Percentiles rank a stretch among this genome's conserved stretches.
phyloP scores from a whole-genome alignment of 2,797 vertebrate species.

The Erpetoichthys calabaricus region DNA sequence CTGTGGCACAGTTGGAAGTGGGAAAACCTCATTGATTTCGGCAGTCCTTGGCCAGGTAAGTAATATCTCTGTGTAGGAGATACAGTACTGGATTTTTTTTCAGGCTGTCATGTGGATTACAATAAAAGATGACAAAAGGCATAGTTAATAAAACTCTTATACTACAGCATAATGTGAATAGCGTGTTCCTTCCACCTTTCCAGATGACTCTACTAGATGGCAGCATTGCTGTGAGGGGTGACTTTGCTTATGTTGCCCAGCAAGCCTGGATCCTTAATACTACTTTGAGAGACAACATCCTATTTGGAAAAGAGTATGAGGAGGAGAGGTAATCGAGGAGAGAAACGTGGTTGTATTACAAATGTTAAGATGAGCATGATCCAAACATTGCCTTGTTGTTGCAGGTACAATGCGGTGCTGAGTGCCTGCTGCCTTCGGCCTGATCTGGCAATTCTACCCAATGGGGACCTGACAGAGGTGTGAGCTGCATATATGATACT shows the following conservation, averaged over 20 bases:
- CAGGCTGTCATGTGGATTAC: not conserved
- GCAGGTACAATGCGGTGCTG: constrained; percentile 70
- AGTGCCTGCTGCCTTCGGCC: constrained; percentile 71
- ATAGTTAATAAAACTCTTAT: too few relatives aligned
- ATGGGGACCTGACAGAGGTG: constrained; percentile 79
- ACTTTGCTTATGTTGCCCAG: constrained; percentile 80
- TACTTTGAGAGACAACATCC: constrained; percentile 77
- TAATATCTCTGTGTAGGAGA: not conserved
- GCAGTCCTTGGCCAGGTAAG: constrained; percentile 83
- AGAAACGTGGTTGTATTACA: not conserved
- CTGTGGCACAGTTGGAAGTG: constrained; percentile 82
- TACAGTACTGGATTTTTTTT: not conserved
- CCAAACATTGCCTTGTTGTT: constrained; percentile 11
- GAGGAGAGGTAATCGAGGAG: constrained; percentile 64
- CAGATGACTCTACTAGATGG: constrained; percentile 79
- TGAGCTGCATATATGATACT: not conserved
- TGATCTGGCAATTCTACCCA: constrained; percentile 70
- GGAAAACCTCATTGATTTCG: constrained; percentile 80
- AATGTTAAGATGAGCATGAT: not conserved
- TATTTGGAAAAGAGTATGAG: constrained; percentile 76
- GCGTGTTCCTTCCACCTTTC: constrained; percentile 3
- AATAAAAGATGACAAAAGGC: too few relatives aligned
- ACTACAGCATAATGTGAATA: too few relatives aligned
- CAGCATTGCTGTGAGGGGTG: constrained; percentile 61
- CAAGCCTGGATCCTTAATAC: constrained; percentile 86